A percentile compares a stretch with the other conserved stretches of the same genome.
Conservation (phyloP, 2,113 vertebrate genomes). For the Silurus glanis region DNA sequence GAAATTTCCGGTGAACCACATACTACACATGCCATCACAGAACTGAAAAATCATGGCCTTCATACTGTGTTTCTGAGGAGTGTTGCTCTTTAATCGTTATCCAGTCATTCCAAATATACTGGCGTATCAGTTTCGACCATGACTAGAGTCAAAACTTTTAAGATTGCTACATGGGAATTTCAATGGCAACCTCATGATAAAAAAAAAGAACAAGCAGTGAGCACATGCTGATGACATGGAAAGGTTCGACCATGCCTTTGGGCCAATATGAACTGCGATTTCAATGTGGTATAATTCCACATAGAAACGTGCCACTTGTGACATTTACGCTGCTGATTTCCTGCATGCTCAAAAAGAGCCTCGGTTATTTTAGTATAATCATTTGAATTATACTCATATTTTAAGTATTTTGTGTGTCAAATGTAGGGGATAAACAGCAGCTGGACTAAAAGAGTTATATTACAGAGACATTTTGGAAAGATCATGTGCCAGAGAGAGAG, state of each 20-base stretch:
- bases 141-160: background rate
- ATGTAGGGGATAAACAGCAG: background rate
- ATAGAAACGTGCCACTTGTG: background rate
- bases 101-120: background rate
- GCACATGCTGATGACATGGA: background rate
- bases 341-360: background rate
- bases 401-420: background rate
- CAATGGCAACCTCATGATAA: too few relatives aligned
- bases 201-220: background rate
- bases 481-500: slow-evolving; percentile 14
- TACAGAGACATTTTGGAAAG: background rate
- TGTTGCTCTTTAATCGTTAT: background rate
- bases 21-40: background rate
- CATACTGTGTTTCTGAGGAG: background rate
- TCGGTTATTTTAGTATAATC: background rate
- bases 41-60: background rate
- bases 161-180: background rate
- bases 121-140: slow-evolving; percentile 1
- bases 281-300: background rate
- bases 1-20: background rate
- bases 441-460: background rate
- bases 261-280: background rate
- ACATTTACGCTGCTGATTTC: background rate
- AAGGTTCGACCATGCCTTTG: background rate
- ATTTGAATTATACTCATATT: background rate